Evolutionary conservation across 2,797 vertebrate genomes (phyloP), one percentile per base, ranked within the genome.

Genomic region (Chelonia mydas): DNA sequence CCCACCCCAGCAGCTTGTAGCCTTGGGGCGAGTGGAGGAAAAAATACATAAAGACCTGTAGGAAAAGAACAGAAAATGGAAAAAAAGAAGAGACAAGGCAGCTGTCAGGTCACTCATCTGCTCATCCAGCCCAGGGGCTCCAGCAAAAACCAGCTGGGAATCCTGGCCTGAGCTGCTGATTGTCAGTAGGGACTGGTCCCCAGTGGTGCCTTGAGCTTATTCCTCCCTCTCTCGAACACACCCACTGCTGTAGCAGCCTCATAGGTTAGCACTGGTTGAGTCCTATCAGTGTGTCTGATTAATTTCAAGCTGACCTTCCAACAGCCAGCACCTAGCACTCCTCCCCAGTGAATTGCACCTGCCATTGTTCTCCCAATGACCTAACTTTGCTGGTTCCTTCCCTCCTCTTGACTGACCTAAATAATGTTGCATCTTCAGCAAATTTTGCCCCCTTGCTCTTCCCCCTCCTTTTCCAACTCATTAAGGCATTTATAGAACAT

Each of bases 401-500:
- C 55, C 61, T 82, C n/a, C 86, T 92, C 78, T 50, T 23, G 86
- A 49, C 81, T 95, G 94, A 96, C 95, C 92, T 96, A 94, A 91
- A 95, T 90, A 87, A 91, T 57, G 50, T 53, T 27, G 3, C 27
- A 47, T 25, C 79, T 90, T 95, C 94, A 90, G 92, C 87, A 90
- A 90, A 49, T 87, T 72, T 79, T 57, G 28, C 49, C 53, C 41
- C 41, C 79, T 79, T 80, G 57, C 59, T 55, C 72, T 33, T 21
- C 37, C 81, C 49, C 51, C 57, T 94, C 41, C 91, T 91, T 91
- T 92, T 95, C 72, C 49, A 90, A 92, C 93, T 96, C 92, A 94
- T 97, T 96, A 96, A 79, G 84, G 45, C 92, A 95, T 92, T 92
- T 11, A 89, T 90, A 93, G 88, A 95, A 94, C 37, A 54, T 37